Evolutionary conservation across 92 coral and sea anemone species (phyloP).

Genomic region (Siderastrea radians): DNA sequence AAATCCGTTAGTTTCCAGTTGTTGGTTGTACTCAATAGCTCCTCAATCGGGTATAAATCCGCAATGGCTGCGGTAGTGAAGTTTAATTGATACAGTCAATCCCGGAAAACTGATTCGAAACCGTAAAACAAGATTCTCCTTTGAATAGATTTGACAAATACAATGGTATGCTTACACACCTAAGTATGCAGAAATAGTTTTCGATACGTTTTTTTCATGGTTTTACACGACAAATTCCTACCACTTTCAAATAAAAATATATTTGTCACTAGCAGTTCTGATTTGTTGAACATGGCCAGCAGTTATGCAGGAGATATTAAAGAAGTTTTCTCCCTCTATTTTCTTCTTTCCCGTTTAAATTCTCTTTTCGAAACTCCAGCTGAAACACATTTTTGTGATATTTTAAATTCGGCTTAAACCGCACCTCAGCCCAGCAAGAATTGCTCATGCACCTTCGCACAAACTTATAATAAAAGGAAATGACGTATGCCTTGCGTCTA

Average conservation of each 20-base stretch:
- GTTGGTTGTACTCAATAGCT: not conserved
- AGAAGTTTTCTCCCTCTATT: not conserved
- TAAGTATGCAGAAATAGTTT: not conserved
- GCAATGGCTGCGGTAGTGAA: not conserved
- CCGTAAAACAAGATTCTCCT: not conserved
- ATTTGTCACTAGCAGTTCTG: too few relatives aligned
- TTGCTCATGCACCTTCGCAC: not conserved
- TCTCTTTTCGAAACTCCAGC: not conserved
- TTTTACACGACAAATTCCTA: not conserved
- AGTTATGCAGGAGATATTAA: not conserved
- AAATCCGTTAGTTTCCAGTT: not conserved
- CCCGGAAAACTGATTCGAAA: slow-evolving; percentile 5
- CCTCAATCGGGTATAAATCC: not conserved
- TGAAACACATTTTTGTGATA: not conserved
- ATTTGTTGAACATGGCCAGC: not conserved
- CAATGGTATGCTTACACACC: not conserved
- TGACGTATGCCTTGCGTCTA: not conserved
- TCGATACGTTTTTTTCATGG: not conserved
- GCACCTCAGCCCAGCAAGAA: not conserved
- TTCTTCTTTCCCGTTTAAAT: not conserved
- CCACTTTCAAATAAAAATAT: too few relatives aligned
- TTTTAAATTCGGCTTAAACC: not conserved
- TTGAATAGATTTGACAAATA: not conserved
- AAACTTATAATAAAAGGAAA: not conserved
- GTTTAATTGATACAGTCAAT: not conserved